Conservation (phyloP, 1,140 invertebrate genomes). For the Anastrepha obliqua region DNA sequence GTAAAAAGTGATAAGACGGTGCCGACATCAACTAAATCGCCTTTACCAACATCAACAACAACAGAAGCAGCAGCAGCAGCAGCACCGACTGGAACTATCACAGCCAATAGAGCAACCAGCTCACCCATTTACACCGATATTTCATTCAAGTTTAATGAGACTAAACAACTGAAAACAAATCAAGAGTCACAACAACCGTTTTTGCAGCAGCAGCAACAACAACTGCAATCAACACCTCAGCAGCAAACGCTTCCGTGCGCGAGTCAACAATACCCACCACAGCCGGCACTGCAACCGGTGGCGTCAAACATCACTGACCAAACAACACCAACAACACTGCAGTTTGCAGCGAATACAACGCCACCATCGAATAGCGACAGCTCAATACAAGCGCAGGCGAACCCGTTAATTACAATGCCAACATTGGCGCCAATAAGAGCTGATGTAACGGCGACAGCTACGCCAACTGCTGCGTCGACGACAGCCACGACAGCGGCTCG, state of each 20-base stretch:
- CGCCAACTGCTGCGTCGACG: too few species aligned
- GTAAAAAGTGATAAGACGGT: slow-evolving; percentile 13
- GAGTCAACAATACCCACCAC: slow-evolving; percentile 49
- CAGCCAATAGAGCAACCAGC: slow-evolving; percentile 55
- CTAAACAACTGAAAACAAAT: slow-evolving; percentile 48
- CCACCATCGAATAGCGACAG: slow-evolving; percentile 46
- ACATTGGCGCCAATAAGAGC: background rate
- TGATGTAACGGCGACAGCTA: background rate
- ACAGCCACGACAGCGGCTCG: slow-evolving; percentile 12
- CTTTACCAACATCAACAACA: slow-evolving; percentile 14
- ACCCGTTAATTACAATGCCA: slow-evolving; percentile 34
- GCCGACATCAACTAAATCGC: slow-evolving; percentile 9
- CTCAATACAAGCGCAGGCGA: slow-evolving; percentile 3
- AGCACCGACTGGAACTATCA: slow-evolving; percentile 32
- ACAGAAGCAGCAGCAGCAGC: background rate
- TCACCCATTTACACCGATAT: slow-evolving; percentile 58
- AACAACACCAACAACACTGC: slow-evolving; percentile 44
- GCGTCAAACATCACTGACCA: slow-evolving; percentile 55
- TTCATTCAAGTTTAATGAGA: slow-evolving; percentile 59
- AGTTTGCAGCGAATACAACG: slow-evolving; percentile 19
- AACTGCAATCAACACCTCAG: too few species aligned
- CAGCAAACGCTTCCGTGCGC: slow-evolving; percentile 47
- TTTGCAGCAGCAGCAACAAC: slow-evolving; percentile 38
- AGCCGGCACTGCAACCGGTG: slow-evolving; percentile 13
- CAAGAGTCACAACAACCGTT: slow-evolving; percentile 38